A percentile compares a stretch with the other conserved stretches of the same genome.
These are phyloP conservation scores for Lochmaea capreae DNA, from an alignment of 2,888 invertebrate genomes.

Conservation along the genomic window DNA sequence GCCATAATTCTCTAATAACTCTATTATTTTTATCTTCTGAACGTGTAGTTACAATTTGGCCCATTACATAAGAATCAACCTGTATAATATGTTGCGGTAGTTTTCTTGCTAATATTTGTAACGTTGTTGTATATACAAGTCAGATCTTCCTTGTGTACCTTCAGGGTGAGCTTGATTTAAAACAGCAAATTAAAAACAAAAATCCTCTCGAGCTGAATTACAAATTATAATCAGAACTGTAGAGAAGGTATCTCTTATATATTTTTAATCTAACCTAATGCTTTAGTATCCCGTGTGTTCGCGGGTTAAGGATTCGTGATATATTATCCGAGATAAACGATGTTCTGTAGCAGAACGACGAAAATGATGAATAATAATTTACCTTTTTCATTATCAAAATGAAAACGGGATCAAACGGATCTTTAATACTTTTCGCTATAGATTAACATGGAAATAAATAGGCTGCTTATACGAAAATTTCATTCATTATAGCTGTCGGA, in stretches of 20 bases:
- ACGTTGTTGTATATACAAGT: too few species aligned
- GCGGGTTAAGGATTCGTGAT: conserved; percentile 19
- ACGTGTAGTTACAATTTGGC: too few species aligned
- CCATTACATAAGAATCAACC: too few species aligned
- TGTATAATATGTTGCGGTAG: too few species aligned
- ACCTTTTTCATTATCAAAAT: conserved; percentile 31
- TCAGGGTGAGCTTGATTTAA: background rate
- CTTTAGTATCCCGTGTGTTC: conserved; percentile 7
- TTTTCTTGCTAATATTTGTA: too few species aligned
- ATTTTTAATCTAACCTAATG: conserved; percentile 9
- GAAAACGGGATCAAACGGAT: conserved; percentile 18
- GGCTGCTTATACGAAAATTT: background rate
- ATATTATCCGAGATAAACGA: conserved; percentile 34
- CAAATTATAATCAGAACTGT: background rate
- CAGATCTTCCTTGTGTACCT: too few species aligned
- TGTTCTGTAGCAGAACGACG: conserved; percentile 21
- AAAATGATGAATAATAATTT: conserved; percentile 34
- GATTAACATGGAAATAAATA: conserved; percentile 22
- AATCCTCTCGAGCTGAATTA: background rate
- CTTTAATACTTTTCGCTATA: conserved; percentile 24
- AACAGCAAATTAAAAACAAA: background rate
- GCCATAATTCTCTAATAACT: too few species aligned
- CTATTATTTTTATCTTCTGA: too few species aligned
- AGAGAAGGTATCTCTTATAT: background rate
- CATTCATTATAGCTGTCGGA: background rate